Conservation (phyloP, 2,113 vertebrate species). For the Phaethon lepturus region DNA sequence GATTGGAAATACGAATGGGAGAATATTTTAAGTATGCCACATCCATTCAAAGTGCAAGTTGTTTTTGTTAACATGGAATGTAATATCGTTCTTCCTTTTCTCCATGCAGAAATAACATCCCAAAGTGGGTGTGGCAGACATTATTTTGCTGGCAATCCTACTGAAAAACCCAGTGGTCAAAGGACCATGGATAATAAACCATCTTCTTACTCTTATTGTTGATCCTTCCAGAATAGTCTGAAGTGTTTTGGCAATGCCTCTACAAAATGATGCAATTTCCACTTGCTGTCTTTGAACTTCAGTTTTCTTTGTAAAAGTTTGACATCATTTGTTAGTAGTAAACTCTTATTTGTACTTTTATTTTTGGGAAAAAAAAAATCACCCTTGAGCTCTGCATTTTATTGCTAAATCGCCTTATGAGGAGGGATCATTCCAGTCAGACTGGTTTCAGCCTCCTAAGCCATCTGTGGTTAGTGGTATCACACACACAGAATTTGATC, state of each 20-base stretch:
- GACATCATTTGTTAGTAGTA: neutral
- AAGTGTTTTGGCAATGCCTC: neutral
- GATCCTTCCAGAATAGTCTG: neutral
- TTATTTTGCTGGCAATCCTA: neutral
- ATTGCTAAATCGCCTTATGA: neutral
- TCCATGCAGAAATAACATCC: accelerated
- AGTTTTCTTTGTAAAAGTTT: neutral
- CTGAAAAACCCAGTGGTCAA: neutral
- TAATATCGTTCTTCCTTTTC: neutral
- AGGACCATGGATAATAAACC: neutral
- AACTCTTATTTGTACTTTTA: neutral
- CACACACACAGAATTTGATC: neutral
- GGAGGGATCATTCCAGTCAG: neutral
- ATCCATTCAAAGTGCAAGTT: neutral
- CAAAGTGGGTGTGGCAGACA: neutral
- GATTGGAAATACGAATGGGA: neutral
- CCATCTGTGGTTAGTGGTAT: neutral
- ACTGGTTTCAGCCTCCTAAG: neutral
- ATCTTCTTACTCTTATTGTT: neutral
- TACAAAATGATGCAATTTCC: neutral
- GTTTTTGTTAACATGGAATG: neutral
- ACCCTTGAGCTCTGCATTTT: neutral
- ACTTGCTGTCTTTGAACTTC: neutral
- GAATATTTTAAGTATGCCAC: neutral
- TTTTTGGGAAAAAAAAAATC: neutral